Conservation (phyloP, 2,888 invertebrate genomes). For the Conomelus anceps region DNA sequence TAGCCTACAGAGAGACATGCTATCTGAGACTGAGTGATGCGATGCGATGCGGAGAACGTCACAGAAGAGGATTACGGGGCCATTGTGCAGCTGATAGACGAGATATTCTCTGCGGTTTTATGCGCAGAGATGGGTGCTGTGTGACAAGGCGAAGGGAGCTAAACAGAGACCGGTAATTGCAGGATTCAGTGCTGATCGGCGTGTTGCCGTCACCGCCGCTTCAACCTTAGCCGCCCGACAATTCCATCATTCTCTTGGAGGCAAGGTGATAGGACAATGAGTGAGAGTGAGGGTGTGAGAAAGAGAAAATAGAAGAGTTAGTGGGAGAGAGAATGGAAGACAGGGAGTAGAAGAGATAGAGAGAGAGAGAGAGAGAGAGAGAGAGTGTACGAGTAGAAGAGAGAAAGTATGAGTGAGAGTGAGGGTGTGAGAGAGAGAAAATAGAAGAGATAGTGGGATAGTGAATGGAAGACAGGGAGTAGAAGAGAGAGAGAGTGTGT, state of each 20-base stretch:
- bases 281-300: not conserved
- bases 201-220: not conserved
- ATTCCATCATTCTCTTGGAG: not conserved
- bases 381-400: no score
- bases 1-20: not conserved
- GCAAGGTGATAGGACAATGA: no score
- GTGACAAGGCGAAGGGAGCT: not conserved
- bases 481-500: no score
- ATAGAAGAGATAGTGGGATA: no score
- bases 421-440: no score
- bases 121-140: not conserved
- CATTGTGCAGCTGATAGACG: not conserved
- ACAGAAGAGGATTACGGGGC: not conserved
- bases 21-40: not conserved
- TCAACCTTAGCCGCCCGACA: not conserved
- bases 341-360: no score
- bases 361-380: no score
- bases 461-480: no score
- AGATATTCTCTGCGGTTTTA: not conserved
- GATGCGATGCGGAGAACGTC: not conserved
- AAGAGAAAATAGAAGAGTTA: no score
- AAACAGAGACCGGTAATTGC: not conserved
- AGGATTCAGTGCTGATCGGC: not conserved
- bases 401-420: no score
- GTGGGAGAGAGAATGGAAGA: no score